Base-by-base conservation (phyloP, 1,140 invertebrate genomes). In the Nomia melanderi region DNA sequence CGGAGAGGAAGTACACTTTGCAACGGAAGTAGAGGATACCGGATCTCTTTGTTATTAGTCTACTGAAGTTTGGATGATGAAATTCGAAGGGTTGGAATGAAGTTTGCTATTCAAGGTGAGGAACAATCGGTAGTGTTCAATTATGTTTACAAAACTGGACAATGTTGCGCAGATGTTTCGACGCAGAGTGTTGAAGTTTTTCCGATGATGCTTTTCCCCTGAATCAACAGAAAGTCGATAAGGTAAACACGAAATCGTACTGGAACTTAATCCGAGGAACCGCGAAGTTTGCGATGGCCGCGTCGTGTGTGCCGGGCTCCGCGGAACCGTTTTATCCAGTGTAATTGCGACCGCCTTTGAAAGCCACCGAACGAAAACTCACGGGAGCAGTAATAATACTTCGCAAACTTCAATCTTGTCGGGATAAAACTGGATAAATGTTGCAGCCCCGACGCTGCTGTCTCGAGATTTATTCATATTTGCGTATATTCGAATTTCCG, bases 301-400 rank as follows among this genome's bases (percentile, higher is more conserved):
- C 47, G 12, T 39, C 27, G 64, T 14, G 36, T 39, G 36, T 47
- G 6, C 2, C 11, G 3, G 25, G 67, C 50, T 60, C 50, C 11
- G 27, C 17, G 41, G n/a, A 29, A 20, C 53, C 47, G 25, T 54
- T 23, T 41, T 54, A 25, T 56, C 17, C 20, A 20, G 7, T 25
- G 20, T 39, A 54, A 56, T 65, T 60, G 29, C 57, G 29, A 8
- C 25, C 33, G 33, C 33, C 71, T 74, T 74, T 54, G 60, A 54
- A 29, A 11, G 25, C 17, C 25, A 33, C 3, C 11, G 25, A 31
- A 54, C 20, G 60, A 54, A 41, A 57, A 67, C 36, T 66, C 39
- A n/a, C 63, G 29, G 11, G 20, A 29, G 36, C 23, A 27, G 36
- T 47, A 69, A 59, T 75, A 67, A 75, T 69, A 47, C 29, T 69